A percentile compares a stretch with the other conserved stretches of the same genome.
phyloP scores from a whole-genome alignment of 1,140 invertebrate genomes.

The Brachionus manjavacas region DNA sequence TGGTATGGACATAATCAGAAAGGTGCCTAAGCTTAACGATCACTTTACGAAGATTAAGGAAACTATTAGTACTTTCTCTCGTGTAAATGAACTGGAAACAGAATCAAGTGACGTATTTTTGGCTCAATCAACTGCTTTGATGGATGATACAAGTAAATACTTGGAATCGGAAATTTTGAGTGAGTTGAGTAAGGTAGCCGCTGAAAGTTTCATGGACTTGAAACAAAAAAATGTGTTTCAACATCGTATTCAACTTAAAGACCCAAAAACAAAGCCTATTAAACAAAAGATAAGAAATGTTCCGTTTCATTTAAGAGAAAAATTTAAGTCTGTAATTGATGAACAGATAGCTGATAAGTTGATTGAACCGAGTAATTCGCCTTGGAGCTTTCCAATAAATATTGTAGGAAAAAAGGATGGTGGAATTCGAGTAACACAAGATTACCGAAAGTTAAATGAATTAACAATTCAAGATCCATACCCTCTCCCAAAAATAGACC shows the following conservation, averaged over 20 bases:
- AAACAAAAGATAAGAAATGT: neutral
- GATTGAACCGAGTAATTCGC: neutral
- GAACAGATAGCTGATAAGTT: neutral
- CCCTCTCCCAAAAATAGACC: neutral
- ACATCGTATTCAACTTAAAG: neutral
- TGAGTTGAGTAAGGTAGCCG: neutral
- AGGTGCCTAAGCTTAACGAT: neutral
- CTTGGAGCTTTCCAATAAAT: neutral
- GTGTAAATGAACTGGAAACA: neutral
- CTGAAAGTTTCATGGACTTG: neutral
- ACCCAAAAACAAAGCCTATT: neutral
- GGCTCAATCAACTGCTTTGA: neutral
- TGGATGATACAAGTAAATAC: neutral
- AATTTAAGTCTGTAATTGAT: too few relatives aligned
- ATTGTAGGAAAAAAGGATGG: slow-evolving; percentile 15
- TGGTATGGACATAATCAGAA: neutral
- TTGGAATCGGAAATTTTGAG: neutral
- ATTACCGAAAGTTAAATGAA: slow-evolving; percentile 24
- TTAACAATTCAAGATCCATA: neutral
- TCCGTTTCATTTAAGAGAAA: too few relatives aligned
- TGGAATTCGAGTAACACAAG: neutral
- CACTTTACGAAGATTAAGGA: neutral
- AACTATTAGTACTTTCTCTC: neutral
- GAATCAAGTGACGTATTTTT: neutral
- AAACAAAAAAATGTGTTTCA: neutral